Conservation (phyloP, 2,113 vertebrate genomes). For the Heliornis fulica region DNA sequence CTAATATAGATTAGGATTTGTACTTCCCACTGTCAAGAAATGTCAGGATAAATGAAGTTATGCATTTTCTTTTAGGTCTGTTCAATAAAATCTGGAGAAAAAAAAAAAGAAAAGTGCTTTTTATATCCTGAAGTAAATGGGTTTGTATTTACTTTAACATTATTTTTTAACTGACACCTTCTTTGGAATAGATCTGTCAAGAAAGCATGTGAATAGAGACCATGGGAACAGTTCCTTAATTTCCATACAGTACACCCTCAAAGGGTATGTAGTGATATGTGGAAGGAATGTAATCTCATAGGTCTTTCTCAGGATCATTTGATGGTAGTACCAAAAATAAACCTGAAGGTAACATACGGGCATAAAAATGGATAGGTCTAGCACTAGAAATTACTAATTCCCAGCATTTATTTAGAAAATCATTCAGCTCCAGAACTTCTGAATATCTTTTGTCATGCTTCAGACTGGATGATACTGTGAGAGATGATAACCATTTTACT, state of each 20-base stretch:
- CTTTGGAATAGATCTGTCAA: background rate
- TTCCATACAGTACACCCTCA: background rate
- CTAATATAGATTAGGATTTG: constrained; percentile 40
- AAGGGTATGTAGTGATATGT: background rate
- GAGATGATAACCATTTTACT: background rate
- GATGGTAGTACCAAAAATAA: background rate
- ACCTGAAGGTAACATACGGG: background rate
- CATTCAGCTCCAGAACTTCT: background rate
- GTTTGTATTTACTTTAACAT: background rate
- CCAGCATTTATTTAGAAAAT: background rate
- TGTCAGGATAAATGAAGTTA: constrained; percentile 36
- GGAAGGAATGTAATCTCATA: background rate
- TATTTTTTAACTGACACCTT: background rate
- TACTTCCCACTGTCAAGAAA: constrained; percentile 8
- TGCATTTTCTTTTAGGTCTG: background rate
- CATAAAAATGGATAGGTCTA: background rate
- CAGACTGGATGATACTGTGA: background rate
- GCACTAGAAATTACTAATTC: background rate
- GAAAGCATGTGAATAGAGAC: background rate
- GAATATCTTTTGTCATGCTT: background rate
- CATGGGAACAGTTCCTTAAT: background rate
- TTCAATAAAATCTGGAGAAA: background rate
- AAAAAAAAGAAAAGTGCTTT: background rate
- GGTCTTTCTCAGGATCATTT: background rate
- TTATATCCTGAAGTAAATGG: background rate